Percentiles rank a stretch among this genome's conserved stretches.
phyloP scores from a whole-genome alignment of 1,140 invertebrate species.

The Telenomus remus region DNA sequence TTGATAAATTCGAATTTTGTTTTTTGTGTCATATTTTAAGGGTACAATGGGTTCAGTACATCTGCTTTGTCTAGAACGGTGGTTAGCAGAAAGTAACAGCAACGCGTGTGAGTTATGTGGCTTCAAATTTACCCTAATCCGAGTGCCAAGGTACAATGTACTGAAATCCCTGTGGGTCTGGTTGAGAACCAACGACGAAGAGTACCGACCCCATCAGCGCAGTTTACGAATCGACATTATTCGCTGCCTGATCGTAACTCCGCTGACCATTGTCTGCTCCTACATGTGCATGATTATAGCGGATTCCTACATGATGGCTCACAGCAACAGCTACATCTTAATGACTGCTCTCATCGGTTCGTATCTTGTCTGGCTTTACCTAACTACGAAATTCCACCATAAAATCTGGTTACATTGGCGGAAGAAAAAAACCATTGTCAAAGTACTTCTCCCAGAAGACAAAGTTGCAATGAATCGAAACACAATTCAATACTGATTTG shows the following conservation, averaged over 20 bases:
- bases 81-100: conserved; percentile 74
- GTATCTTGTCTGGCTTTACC: conserved; percentile 74
- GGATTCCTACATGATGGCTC: conserved; percentile 73
- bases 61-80: conserved; percentile 76
- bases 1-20: background rate
- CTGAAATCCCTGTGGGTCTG: conserved; percentile 61
- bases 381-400: conserved; percentile 73
- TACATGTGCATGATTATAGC: conserved; percentile 75
- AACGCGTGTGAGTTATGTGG: conserved; percentile 72
- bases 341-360: conserved; percentile 73
- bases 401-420: conserved; percentile 77
- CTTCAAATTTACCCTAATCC: conserved; percentile 58
- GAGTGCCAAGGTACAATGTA: conserved; percentile 62
- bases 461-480: background rate
- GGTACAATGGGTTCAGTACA: conserved; percentile 78
- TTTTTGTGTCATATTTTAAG: conserved; percentile 40
- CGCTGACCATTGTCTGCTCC: conserved; percentile 73
- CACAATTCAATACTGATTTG: background rate
- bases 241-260: conserved; percentile 72
- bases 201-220: conserved; percentile 61
- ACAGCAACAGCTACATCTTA: conserved; percentile 72
- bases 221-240: conserved; percentile 69
- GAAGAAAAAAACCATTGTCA: conserved; percentile 75
- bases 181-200: conserved; percentile 58
- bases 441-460: conserved; percentile 53